Evolutionary conservation across 1,140 invertebrate genomes (phyloP).

Genomic region (Melipona quadrifasciata): DNA sequence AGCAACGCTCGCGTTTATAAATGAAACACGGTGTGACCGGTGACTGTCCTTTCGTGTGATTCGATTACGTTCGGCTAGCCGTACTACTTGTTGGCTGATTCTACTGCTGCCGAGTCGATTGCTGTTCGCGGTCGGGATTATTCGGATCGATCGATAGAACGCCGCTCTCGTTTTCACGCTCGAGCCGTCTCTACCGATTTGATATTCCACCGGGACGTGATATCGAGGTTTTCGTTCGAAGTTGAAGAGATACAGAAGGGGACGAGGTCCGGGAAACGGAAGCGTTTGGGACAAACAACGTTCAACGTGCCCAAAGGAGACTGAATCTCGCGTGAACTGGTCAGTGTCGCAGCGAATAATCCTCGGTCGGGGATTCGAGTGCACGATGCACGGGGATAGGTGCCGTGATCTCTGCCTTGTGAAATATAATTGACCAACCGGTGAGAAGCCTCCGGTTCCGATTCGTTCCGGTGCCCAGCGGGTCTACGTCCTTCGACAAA

Average conservation of each 20-base stretch:
- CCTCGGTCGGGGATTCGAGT: neutral
- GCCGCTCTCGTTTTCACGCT: neutral
- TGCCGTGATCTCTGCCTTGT: constrained; percentile 17
- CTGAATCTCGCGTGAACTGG: neutral
- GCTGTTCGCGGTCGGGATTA: neutral
- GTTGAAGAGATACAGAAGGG: neutral
- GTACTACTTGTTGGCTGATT: neutral
- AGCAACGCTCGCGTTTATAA: constrained; percentile 27
- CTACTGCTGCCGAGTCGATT: neutral
- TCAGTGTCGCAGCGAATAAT: constrained; percentile 11
- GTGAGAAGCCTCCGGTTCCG: neutral
- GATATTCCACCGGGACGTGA: neutral
- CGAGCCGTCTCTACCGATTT: neutral
- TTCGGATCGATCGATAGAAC: neutral
- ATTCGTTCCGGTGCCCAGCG: neutral
- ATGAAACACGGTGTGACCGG: constrained; percentile 27
- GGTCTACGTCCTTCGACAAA: constrained; percentile 21
- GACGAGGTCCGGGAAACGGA: neutral
- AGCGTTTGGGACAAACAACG: neutral
- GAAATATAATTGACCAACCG: neutral
- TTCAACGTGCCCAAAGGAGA: neutral
- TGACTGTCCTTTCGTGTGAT: neutral
- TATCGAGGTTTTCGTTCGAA: neutral
- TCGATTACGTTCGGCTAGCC: neutral
- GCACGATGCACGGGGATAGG: constrained; percentile 35